Evolutionary conservation across 2,113 vertebrate species (phyloP), one percentile per base, ranked within the genome.

Genomic region (Cepphus grylle): DNA sequence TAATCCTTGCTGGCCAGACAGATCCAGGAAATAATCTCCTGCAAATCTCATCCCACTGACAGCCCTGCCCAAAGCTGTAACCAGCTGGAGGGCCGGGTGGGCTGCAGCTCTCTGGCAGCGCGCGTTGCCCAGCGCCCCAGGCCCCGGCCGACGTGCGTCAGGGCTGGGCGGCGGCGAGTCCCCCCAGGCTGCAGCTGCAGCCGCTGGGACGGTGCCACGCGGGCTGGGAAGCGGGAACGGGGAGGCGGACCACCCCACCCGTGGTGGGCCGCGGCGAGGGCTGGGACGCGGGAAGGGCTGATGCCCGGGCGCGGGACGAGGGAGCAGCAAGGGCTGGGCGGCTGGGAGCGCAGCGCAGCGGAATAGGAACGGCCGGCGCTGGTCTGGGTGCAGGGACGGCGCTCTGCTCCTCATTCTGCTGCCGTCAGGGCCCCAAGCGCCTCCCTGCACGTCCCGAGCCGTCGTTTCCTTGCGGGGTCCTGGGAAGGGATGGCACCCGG

Each of bases 31-130:
- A 92, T 85, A 62, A 82, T 88, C 88, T 74, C 32, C 55, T 15
- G 45, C 40, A 90, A 88, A 93, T 87, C 85, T 66, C 74, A 92
- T 88, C 88, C 88, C 94, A 42, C n/a, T 88, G 79, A 71, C 13
- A 50, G 70, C 9, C 42, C 79, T 19, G 55, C 74, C 38, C 79
- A 22, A 36, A 67, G 56, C 55, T 49, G 78, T 8, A 22, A 43
- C 30, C 82, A 67, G 72, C 88, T 45, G 81, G 80, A 30, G 32
- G 30, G 53, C 26, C 3, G 30, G 58, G 19, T 22, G 83, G 49
- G 62, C 29, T 4, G 42, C 58, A 14, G 67, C 15, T 12, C 52
- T 19, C 47, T 0, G 1, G 58, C 59, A 43, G 59, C 17, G 0
- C 20, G 5, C 16, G 0, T 56, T 34, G 49, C 58, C 34, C 23